Evolutionary conservation across 2,113 vertebrate genomes (phyloP), one percentile per base, ranked within the genome.

Genomic region (Chinchilla lanigera): DNA sequence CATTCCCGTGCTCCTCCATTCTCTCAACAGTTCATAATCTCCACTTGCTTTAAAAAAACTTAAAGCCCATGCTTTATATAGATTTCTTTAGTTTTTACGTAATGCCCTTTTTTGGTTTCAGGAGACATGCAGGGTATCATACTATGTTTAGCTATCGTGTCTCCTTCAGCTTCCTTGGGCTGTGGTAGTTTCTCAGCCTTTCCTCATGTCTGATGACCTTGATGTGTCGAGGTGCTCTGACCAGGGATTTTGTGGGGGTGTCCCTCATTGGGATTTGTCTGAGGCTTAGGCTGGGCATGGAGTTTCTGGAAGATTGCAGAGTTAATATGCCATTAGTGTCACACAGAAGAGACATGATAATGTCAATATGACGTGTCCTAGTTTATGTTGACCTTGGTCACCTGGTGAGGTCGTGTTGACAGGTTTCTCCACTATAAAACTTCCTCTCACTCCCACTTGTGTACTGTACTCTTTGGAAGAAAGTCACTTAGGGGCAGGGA

Each of bases 321-420:
- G 77, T 33, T 63, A 35, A 26, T 2, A 2, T n/a, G 35, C 65
- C 4, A 0, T n/a, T 54, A 30, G 86, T 20, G 1, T 41, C 54
- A n/a, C 61, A 47, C 44, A 28, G 2, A 8, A 5, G 56, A 44
- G 28, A 33, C 3, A 0, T 28, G 0, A 3, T n/a, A 44, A 47
- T 47, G 3, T 63, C 8, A 8, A 0, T 4, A 0, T 19, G 44
- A 63, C 20, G 67, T 54, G 24, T 0, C 8, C 8, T 33, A 13
- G n/a, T 28, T 65, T 82, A 5, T 47, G 22, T 1, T 38, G 90
- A 52, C 90, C 63, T 67, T 63, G 17, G n/a, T 63, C 30, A 5
- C 41, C 71, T 50, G 63, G 38, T n/a, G 8, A 41, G 56, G n/a
- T 13, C 0, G 16, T 41, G 58, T 20, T 50, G 12, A 20, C 44